Evolutionary conservation across 2,113 vertebrate species (phyloP).

Genomic region (Ictalurus punctatus): DNA sequence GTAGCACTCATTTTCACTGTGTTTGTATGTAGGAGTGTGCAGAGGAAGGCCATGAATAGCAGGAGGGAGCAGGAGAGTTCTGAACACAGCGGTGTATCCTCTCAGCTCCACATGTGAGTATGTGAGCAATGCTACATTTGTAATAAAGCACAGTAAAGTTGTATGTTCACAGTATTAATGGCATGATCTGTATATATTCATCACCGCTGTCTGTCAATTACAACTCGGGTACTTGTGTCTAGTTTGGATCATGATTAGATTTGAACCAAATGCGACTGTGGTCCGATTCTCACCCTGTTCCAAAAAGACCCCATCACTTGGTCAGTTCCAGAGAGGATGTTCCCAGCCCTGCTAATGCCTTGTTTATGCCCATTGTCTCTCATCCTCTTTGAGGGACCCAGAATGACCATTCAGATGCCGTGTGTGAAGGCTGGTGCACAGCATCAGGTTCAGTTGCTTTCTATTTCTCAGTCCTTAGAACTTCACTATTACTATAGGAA

Average conservation of each 20-base stretch:
- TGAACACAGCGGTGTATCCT: slow-evolving; percentile 54
- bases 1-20: not conserved
- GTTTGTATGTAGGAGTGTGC: slow-evolving; percentile 48
- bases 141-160: not conserved
- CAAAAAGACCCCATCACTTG: not conserved
- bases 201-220: not conserved
- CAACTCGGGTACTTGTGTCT: not conserved
- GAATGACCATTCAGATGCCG: not conserved
- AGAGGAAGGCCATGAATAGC: slow-evolving; percentile 48
- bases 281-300: not conserved
- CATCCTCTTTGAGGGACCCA: not conserved
- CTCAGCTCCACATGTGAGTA: slow-evolving; percentile 63
- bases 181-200: not conserved
- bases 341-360: not conserved
- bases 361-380: not conserved
- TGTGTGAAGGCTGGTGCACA: not conserved
- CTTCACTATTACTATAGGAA: not conserved
- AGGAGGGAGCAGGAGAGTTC: slow-evolving; percentile 21
- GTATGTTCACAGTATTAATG: too few species aligned
- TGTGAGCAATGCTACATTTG: not conserved
- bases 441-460: not conserved
- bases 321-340: not conserved
- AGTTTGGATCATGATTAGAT: not conserved
- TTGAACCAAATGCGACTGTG: not conserved
- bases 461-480: not conserved